Evolutionary conservation across 2,797 vertebrate species (phyloP).

Genomic region (Prionace glauca): DNA sequence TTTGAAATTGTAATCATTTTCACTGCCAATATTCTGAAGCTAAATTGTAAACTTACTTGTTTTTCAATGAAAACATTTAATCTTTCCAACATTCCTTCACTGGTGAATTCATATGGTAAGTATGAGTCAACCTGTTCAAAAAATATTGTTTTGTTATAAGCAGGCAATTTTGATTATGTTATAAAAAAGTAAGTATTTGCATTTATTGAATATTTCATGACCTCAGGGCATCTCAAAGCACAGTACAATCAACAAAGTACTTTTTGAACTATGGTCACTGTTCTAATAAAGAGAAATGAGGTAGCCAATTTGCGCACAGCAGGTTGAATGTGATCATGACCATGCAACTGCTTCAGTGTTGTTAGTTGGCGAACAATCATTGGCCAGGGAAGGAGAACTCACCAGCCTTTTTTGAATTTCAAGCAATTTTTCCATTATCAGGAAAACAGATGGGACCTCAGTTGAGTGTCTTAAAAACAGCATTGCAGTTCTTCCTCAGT

Average conservation of each 20-base stretch:
- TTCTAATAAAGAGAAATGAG: neutral
- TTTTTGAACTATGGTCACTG: neutral
- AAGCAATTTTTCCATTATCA: neutral
- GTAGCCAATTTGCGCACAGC: neutral
- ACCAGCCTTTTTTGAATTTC: neutral
- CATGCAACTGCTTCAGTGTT: neutral
- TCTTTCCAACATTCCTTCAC: constrained; percentile 39
- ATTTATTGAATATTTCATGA: neutral
- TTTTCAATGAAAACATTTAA: constrained; percentile 39
- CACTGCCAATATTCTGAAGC: neutral
- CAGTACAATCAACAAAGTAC: neutral
- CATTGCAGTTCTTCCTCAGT: neutral
- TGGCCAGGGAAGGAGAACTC: neutral
- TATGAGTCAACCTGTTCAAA: constrained; percentile 34
- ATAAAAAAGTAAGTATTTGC: neutral
- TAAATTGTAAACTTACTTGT: constrained; percentile 30
- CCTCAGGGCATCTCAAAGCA: neutral
- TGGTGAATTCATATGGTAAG: constrained; percentile 39
- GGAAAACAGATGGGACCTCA: neutral
- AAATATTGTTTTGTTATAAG: neutral
- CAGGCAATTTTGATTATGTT: neutral
- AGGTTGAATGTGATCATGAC: neutral
- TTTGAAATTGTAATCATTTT: neutral
- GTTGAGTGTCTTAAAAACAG: neutral
- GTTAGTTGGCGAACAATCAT: neutral